phyloP scores from a whole-genome alignment of 2,797 vertebrate species.

The Tragelaphus oryx region DNA sequence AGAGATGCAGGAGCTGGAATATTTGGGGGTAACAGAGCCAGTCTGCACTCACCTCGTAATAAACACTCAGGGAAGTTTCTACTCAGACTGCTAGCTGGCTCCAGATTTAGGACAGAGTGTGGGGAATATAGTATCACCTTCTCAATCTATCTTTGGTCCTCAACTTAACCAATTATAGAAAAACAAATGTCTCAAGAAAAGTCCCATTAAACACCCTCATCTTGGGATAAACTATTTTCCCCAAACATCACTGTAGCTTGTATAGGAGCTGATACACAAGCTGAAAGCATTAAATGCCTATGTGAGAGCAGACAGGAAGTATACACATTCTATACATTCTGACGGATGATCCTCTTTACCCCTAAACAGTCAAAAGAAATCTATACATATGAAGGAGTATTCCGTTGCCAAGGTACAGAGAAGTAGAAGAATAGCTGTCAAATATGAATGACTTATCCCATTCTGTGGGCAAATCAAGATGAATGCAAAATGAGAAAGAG shows the following conservation, averaged over 20 bases:
- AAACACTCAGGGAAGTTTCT: not conserved
- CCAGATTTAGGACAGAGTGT: not conserved
- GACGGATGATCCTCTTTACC: not conserved
- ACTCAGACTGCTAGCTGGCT: not conserved
- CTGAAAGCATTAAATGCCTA: not conserved
- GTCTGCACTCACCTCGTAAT: not conserved
- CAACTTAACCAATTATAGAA: not conserved
- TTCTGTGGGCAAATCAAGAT: not conserved
- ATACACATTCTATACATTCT: not conserved
- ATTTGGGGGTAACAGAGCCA: not conserved
- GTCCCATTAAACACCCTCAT: not conserved
- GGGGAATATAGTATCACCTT: not conserved
- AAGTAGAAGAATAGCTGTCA: not conserved
- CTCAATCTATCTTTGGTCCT: not conserved
- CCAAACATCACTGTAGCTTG: not conserved
- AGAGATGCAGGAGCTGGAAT: not conserved
- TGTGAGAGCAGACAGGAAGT: not conserved
- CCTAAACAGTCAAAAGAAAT: not conserved
- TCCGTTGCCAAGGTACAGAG: not conserved
- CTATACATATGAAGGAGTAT: not conserved
- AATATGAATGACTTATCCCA: not conserved
- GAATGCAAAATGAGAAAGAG: not conserved
- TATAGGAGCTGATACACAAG: not conserved
- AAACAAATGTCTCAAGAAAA: not conserved
- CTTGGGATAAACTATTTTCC: not conserved